Percentiles rank a stretch among this genome's conserved stretches.
phyloP scores from a whole-genome alignment of 2,797 vertebrate genomes.

The Falco concolor region DNA sequence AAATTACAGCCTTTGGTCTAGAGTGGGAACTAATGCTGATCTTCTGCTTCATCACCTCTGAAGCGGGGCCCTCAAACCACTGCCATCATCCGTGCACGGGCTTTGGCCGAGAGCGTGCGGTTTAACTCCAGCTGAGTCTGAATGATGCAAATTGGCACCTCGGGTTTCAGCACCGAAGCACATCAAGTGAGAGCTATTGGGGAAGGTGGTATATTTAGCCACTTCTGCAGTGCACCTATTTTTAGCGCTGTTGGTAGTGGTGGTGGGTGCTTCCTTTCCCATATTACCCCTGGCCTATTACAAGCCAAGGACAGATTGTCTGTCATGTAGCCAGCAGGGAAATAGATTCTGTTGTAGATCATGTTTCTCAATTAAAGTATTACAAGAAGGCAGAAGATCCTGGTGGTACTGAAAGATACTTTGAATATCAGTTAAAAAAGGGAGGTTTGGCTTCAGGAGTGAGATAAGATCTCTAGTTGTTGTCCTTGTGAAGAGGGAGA shows the following conservation, averaged over 20 bases:
- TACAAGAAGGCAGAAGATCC: conserved; percentile 81
- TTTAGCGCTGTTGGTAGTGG: conserved; percentile 76
- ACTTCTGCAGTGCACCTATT: conserved; percentile 81
- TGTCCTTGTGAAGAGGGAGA: conserved; percentile 69
- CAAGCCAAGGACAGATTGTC: conserved; percentile 79
- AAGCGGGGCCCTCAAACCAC: not conserved
- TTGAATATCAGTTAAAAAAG: conserved; percentile 70
- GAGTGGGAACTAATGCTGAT: not conserved
- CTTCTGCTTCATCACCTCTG: not conserved
- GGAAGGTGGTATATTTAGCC: conserved; percentile 78
- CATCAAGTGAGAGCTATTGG: conserved; percentile 71
- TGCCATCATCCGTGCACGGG: not conserved
- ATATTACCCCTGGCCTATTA: conserved; percentile 77
- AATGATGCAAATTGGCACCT: conserved; percentile 2
- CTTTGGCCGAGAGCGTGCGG: not conserved
- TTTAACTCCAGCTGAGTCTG: not conserved
- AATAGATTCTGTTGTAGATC: conserved; percentile 81
- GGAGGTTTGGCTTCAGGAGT: conserved; percentile 61
- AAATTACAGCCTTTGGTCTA: conserved; percentile 36
- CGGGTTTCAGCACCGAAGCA: conserved; percentile 31
- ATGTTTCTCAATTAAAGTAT: conserved; percentile 87
- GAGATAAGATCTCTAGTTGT: conserved; percentile 74
- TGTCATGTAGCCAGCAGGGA: conserved; percentile 77
- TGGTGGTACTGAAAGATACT: conserved; percentile 77
- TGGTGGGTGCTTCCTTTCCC: conserved; percentile 80